Evolutionary conservation across 2,113 vertebrate genomes (phyloP), one percentile per base, ranked within the genome.

Genomic region (Vidua macroura): DNA sequence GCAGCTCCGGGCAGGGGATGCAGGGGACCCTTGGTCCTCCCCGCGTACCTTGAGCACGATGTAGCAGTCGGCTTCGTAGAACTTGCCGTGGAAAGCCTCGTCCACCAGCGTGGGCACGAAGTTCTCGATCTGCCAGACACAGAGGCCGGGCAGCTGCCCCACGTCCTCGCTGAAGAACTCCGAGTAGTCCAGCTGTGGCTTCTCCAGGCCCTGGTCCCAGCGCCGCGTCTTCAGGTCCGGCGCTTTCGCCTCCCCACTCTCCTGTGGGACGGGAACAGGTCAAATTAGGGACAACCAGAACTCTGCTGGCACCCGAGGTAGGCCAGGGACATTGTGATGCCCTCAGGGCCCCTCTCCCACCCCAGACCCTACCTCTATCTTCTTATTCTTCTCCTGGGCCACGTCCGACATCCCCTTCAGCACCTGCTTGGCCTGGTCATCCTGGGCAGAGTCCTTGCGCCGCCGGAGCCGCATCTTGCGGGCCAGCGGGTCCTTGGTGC

Each of bases 11-110:
- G 30, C 0, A 43, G 49, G 48, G 35, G 28, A 43, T 1, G 2
- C 1, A 10, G 15, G n/a, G 11, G 19, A 28, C 33, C 18, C 3
- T 33, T 1, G 1, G 13, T 31, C n/a, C 28, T 52, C 14, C 15
- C 6, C 0, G 0, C 41, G 84, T 91, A 99, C 99, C 99, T 99
- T 99, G 58, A 99, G 98, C 75, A 99, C 94, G 1, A 99, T 99
- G 98, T 99, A 99, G 97, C 99, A 99, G 97, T 99, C 99, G 0
- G 99, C 99, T 95, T 99, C 99, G 0, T 99, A 99, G 97, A 99
- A 99, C 96, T 99, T 99, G 85, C 99, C 98, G 0, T 99, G 98
- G 83, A 99, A 98, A 21, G 99, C 93, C 80, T 99, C 99, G 0
- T 99, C 99, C 70, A 99, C 98, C 93, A 98, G 96, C 1, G 98